Percentiles rank a stretch among this genome's conserved stretches.
Evolutionary conservation across 1,140 invertebrate species (phyloP).

Genomic region (Drosophila repleta): DNA sequence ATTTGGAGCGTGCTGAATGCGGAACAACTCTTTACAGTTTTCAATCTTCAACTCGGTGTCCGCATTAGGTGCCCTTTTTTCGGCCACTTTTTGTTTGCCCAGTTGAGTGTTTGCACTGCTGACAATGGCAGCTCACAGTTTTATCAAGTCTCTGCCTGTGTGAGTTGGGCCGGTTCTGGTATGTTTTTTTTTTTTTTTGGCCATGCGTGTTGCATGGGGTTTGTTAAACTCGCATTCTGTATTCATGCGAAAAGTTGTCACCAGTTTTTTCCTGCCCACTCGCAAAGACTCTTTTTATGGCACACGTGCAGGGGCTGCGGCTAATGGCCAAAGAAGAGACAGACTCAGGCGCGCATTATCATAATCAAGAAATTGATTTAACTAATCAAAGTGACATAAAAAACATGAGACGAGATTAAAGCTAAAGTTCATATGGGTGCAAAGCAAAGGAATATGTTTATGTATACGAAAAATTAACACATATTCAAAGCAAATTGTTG

Average conservation of each 20-base stretch:
- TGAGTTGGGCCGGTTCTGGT: not conserved
- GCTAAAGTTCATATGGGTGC: not conserved
- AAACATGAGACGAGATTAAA: conserved; percentile 45
- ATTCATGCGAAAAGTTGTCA: conserved; percentile 75
- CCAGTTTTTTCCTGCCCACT: conserved; percentile 37
- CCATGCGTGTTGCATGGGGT: conserved; percentile 12
- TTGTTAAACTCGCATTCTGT: conserved; percentile 67
- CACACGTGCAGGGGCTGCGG: conserved; percentile 51
- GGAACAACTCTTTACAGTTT: conserved; percentile 30
- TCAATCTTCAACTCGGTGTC: conserved; percentile 41
- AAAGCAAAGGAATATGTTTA: not conserved
- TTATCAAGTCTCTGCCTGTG: conserved; percentile 34
- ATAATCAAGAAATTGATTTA: conserved; percentile 79
- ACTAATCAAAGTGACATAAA: conserved; percentile 73
- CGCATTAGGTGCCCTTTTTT: conserved; percentile 49
- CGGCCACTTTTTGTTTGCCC: conserved; percentile 41
- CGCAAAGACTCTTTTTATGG: conserved; percentile 59
- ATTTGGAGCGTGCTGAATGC: conserved; percentile 16
- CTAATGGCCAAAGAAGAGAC: conserved; percentile 40
- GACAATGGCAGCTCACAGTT: conserved; percentile 42
- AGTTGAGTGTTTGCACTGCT: conserved; percentile 46
- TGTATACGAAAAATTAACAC: conserved; percentile 57
- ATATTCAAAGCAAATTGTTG: conserved; percentile 61
- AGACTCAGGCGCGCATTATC: conserved; percentile 40
- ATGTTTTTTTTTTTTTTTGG: conserved; percentile 4